A percentile compares a stretch with the other conserved stretches of the same genome.
These are phyloP conservation scores for Tachysurus fulvidraco DNA, from an alignment of 2,113 vertebrate genomes.

Conservation along the genomic window DNA sequence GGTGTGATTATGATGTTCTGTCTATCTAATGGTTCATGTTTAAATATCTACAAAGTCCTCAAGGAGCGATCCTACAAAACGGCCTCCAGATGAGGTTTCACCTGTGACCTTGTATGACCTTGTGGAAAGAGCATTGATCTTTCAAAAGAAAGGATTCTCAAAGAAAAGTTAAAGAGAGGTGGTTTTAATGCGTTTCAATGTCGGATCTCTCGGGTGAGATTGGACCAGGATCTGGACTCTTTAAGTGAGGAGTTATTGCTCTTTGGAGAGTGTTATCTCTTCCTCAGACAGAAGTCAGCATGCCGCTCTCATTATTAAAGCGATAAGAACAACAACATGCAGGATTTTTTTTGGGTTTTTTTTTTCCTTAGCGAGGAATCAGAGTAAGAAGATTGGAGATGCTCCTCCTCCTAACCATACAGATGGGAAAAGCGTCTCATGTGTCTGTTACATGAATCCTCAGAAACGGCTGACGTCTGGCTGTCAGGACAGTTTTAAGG, in stretches of 20 bases:
- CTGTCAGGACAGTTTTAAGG: background rate
- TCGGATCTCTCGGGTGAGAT: background rate
- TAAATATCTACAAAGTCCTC: background rate
- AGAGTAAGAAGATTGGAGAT: slow-evolving; percentile 33
- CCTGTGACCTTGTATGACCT: background rate
- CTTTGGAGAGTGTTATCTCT: slow-evolving; percentile 4
- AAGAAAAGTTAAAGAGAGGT: background rate
- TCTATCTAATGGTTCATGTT: background rate
- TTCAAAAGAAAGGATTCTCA: background rate
- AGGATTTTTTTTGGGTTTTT: slow-evolving; percentile 11
- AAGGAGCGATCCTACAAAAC: background rate
- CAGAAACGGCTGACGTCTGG: background rate
- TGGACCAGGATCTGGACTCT: background rate
- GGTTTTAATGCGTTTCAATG: background rate
- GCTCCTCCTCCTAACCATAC: slow-evolving; percentile 12
- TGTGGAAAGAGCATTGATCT: background rate
- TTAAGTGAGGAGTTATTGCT: slow-evolving; percentile 13
- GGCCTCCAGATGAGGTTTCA: background rate
- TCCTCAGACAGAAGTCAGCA: slow-evolving; percentile 22
- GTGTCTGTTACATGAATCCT: background rate
- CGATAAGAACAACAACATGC: slow-evolving; percentile 35
- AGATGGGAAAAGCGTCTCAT: background rate
- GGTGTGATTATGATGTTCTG: background rate
- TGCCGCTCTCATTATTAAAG: slow-evolving; percentile 26
- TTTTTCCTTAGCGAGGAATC: slow-evolving; percentile 2